Base-by-base conservation (phyloP, 2,888 invertebrate species). In the Leucophora obtusa region DNA sequence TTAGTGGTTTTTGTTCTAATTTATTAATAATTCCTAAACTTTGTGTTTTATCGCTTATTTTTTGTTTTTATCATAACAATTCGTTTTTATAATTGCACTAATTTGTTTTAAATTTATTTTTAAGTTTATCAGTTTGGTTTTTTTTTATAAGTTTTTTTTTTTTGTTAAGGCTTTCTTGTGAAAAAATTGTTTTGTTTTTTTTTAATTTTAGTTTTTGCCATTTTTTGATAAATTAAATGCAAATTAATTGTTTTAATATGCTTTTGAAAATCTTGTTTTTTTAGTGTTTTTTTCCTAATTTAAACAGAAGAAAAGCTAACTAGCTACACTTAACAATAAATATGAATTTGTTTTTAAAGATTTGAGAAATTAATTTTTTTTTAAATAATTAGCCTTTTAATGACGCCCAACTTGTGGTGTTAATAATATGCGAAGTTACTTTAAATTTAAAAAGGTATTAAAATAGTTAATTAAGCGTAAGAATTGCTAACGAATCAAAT, bases 21-120 rank as follows among this genome's bases (percentile, higher is more conserved):
- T 56, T 71, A 68, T 81, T 81, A 81, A 81, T 77, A 81, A 81
- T 81, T 81, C 81, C 81, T 81, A 81, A 66, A 73, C 50, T 73
- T 66, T 59, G 68, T 68, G 17, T 68, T 68, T 50, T 56, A 14
- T 62, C 62, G 51, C n/a, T 71, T 47, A n/a, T 50, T 58, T 70
- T 74, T 9, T 53, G 21, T 56, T 68, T 69, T 51, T 21, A 59
- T 77, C 60, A 50, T 73, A 81, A 73, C 76, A 76, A 73, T 77
- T 81, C 73, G 76, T 81, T 77, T 81, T 81, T 15, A 54, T 81
- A 77, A 77, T 81, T 81, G 81, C 77, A 74, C 77, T 77, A 77
- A 70, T 58, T 79, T 75, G 3, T n/a, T 76, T 28, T 80, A n/a
- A 47, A 47, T 72, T 58, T 58, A 24, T 58, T 53, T 5, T 59